A percentile compares a stretch with the other conserved stretches of the same genome.
phyloP scores from a whole-genome alignment of 2,888 invertebrate species.

The Cristatella mucedo region DNA sequence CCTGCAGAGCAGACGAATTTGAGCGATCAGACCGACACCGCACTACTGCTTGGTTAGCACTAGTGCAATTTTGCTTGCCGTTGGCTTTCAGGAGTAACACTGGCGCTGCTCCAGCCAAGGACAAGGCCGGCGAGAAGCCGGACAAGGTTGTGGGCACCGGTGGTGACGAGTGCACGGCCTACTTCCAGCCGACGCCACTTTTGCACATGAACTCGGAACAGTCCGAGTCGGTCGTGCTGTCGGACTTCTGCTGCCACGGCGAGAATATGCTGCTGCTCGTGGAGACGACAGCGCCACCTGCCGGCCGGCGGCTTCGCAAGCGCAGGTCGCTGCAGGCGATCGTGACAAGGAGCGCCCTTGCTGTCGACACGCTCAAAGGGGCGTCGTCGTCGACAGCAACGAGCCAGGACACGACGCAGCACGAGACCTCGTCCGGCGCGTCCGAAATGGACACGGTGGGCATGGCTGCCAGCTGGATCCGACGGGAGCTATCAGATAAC shows the following conservation, averaged over 20 bases:
- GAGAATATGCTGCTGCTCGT: conserved; percentile 48
- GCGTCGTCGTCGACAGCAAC: no score
- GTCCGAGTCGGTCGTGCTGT: conserved; percentile 43
- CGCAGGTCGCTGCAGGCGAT: conserved; percentile 14
- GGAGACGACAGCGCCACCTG: conserved; percentile 47
- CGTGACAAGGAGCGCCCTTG: background rate
- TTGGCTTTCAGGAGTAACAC: no score
- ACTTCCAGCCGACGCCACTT: conserved; percentile 6
- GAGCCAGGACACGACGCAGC: no score
- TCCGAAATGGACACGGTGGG: no score
- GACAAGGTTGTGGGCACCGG: background rate
- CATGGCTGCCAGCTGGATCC: no score
- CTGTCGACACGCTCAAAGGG: no score
- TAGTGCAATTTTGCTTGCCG: background rate
- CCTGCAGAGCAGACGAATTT: no score
- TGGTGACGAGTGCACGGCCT: background rate
- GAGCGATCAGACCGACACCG: no score
- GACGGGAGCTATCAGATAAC: no score
- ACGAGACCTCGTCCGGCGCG: no score
- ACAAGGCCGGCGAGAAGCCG: no score
- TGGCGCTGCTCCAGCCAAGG: background rate
- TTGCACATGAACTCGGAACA: conserved; percentile 22
- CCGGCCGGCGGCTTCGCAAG: conserved; percentile 22
- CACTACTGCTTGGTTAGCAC: no score
- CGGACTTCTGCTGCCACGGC: conserved; percentile 44